Base-by-base conservation (phyloP, 2,888 invertebrate genomes). In the Oscheius sp. region DNA sequence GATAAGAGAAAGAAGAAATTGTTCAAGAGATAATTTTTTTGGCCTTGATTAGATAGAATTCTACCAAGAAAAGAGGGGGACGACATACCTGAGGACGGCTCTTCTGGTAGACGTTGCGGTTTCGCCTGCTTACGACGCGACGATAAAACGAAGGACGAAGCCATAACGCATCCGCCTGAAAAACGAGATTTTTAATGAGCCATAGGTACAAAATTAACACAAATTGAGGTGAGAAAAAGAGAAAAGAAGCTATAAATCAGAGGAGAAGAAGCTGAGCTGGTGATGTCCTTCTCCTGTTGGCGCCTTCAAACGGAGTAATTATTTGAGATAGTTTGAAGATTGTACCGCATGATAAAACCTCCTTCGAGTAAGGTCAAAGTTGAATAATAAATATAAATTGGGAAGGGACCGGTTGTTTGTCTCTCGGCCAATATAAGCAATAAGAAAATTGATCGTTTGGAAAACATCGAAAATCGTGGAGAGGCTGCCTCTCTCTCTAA, bases 101-200 rank as follows among this genome's bases (percentile, higher is more conserved):
- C 75, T 45, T 72, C 75, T 13, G 64, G 64, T n/a, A 75, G 35
- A 52, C 75, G 59, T 61, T 75, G 75, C 21, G 75, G 75, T 56
- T 75, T 75, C 43, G 72, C 29, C 59, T 75, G 75, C 41, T 74
- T 74, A 63, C 74, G 74, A 35, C 56, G 64, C 53, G 70, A 74
- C 61, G 72, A 53, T 55, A 70, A 58, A 58, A 58, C 69, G 59
- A 58, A 70, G 23, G 69, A 58, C 69, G 69, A 70, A 18, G 69
- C 69, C 69, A 70, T 70, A 55, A 58, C 46, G 49, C 69, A 70
- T 70, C 58, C 59, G 68, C 29, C 41, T 23, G 56, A 45, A 45
- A n/a, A 71, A 52, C 45, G 71, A 46, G 49, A 35, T 43, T 41
- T 35, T 43, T 46, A 35, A 41, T 3, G 35, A n/a, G 21, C 13